Conservation (phyloP, 1,140 invertebrate species). For the Heliconius himera region DNA sequence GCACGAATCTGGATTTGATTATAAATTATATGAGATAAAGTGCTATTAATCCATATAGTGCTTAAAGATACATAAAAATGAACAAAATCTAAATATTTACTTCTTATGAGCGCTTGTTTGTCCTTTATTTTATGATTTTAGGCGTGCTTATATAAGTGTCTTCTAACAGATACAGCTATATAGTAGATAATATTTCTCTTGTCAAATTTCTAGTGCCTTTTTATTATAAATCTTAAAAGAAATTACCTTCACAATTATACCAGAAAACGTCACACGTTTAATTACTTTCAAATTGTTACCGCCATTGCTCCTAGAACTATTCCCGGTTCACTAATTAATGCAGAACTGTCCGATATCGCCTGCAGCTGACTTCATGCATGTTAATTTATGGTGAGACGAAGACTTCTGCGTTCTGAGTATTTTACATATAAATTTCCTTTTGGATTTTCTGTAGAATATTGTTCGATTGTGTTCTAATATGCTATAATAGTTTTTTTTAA, state of each 20-base stretch:
- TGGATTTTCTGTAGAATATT: not conserved
- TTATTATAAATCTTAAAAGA: too few species aligned
- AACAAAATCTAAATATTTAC: too few species aligned
- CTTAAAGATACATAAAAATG: too few species aligned
- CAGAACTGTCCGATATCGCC: constrained; percentile 8
- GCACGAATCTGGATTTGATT: too few species aligned
- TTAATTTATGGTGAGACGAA: not conserved
- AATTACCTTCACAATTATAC: too few species aligned
- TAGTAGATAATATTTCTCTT: too few species aligned
- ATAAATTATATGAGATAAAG: not conserved
- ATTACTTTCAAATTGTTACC: constrained; percentile 4
- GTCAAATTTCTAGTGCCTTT: too few species aligned
- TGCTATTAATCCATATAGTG: not conserved
- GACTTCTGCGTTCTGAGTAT: not conserved
- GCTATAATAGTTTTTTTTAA: too few species aligned
- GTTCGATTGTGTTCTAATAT: not conserved
- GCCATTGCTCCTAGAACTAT: not conserved
- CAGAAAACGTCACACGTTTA: not conserved
- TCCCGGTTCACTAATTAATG: constrained; percentile 5
- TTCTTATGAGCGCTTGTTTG: too few species aligned
- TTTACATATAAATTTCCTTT: not conserved
- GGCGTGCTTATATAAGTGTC: too few species aligned
- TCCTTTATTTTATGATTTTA: too few species aligned
- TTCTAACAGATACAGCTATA: too few species aligned
- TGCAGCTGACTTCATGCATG: constrained; percentile 13